These are phyloP conservation scores for Iguana delicatissima DNA, from an alignment of 2,797 vertebrate genomes.

Conservation along the genomic window DNA sequence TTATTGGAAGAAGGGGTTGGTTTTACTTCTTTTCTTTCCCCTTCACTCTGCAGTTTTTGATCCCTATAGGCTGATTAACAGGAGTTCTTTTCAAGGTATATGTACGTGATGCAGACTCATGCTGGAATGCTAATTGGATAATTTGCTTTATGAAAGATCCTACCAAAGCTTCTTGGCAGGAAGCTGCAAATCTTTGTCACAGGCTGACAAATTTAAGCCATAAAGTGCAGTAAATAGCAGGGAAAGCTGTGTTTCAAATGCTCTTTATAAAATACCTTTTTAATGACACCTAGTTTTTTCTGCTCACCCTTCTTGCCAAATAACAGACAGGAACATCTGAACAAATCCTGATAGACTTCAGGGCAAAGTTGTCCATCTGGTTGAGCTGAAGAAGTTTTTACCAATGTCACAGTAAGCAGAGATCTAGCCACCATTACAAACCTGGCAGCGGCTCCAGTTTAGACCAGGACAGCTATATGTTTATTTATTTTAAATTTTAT, in stretches of 20 bases:
- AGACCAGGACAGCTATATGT: background rate
- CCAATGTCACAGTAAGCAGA: accelerated
- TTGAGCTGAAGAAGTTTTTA: background rate
- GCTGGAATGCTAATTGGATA: background rate
- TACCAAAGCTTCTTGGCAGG: background rate
- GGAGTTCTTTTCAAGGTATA: background rate
- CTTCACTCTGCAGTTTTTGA: background rate
- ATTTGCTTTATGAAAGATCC: slow-evolving; percentile 19
- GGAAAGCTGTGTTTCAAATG: accelerated
- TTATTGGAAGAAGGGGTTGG: no score
- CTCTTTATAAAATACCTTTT: background rate
- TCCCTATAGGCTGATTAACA: background rate
- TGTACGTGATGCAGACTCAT: background rate
- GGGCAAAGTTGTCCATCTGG: background rate
- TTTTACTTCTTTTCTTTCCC: background rate
- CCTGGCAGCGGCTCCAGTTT: background rate
- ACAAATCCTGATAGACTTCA: background rate
- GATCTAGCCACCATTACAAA: background rate
- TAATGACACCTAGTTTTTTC: accelerated
- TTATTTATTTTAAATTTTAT: no score
- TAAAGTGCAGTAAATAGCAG: background rate
- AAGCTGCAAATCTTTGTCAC: background rate
- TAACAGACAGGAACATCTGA: background rate
- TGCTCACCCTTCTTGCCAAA: background rate
- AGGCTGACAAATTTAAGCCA: background rate